These are phyloP conservation scores for Fundulus diaphanus DNA, from an alignment of 2,797 vertebrate genomes.

Conservation along the genomic window DNA sequence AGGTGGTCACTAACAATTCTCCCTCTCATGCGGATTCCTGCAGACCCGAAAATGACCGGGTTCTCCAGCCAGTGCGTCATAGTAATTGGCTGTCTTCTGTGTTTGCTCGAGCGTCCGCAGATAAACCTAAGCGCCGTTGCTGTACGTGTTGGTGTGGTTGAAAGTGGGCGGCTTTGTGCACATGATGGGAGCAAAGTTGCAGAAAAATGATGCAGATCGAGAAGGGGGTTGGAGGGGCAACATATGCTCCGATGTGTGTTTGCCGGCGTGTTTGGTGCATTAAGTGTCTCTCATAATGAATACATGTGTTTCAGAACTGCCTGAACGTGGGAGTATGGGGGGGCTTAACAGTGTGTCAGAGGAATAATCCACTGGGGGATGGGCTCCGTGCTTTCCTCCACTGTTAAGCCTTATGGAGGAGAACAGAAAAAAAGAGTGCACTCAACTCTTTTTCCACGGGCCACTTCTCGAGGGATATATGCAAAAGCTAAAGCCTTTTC, in stretches of 20 bases:
- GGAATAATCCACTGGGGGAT: conserved; percentile 78
- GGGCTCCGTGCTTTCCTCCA: conserved; percentile 64
- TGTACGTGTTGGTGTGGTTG: conserved; percentile 10
- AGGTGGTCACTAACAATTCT: conserved; percentile 53
- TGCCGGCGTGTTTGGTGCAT: conserved; percentile 41
- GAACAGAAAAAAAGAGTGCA: conserved; percentile 70
- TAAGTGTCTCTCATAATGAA: conserved; percentile 66
- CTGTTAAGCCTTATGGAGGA: conserved; percentile 73
- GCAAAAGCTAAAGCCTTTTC: conserved; percentile 72
- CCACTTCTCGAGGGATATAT: conserved; percentile 73
- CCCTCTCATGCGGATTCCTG: conserved; percentile 50
- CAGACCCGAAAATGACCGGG: conserved; percentile 46
- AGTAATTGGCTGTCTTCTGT: conserved; percentile 7
- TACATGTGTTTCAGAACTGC: conserved; percentile 67
- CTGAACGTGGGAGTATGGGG: conserved; percentile 71
- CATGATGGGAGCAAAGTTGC: conserved; percentile 29
- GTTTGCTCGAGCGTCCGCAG: conserved; percentile 30
- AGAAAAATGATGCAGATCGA: conserved; percentile 15
- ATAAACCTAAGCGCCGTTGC: conserved; percentile 1
- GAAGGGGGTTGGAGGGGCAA: conserved; percentile 23
- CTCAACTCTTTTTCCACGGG: conserved; percentile 67
- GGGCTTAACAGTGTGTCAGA: conserved; percentile 71
- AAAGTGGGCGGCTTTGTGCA: conserved; percentile 13
- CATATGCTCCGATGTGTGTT: conserved; percentile 30
- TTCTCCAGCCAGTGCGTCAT: conserved; percentile 9